phyloP scores from a whole-genome alignment of 2,113 vertebrate species.

The Rattus rattus region DNA sequence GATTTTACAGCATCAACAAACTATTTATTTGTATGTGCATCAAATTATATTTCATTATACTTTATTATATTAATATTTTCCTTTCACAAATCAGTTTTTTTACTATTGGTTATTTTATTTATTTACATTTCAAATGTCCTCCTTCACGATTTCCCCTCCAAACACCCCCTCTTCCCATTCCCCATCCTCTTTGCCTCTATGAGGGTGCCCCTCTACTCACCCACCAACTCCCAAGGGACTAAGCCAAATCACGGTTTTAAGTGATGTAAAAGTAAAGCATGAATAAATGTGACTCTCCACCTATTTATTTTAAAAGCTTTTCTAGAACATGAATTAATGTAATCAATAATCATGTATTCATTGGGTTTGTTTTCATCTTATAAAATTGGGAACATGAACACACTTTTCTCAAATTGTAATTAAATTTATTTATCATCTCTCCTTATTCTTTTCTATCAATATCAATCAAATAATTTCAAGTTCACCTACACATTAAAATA shows the following conservation, averaged over 20 bases:
- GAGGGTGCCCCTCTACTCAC: too few relatives aligned
- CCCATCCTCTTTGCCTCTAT: too few relatives aligned
- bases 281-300: neutral
- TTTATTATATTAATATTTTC: neutral
- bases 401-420: too few relatives aligned
- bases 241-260: neutral
- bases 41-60: neutral
- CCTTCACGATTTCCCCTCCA: too few relatives aligned
- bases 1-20: neutral
- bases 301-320: neutral
- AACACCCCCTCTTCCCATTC: too few relatives aligned
- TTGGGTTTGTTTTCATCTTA: neutral
- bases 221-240: too few relatives aligned
- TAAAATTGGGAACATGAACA: too few relatives aligned
- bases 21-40: neutral
- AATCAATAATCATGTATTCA: neutral
- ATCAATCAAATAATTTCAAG: neutral
- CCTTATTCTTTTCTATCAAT: neutral
- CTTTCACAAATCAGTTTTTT: neutral
- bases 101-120: too few relatives aligned
- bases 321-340: neutral
- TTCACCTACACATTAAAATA: neutral
- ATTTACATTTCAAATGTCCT: too few relatives aligned
- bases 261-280: neutral
- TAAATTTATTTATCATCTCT: neutral